These are phyloP conservation scores for Notiomystis cincta DNA, from an alignment of 2,113 vertebrate species.

Conservation along the genomic window DNA sequence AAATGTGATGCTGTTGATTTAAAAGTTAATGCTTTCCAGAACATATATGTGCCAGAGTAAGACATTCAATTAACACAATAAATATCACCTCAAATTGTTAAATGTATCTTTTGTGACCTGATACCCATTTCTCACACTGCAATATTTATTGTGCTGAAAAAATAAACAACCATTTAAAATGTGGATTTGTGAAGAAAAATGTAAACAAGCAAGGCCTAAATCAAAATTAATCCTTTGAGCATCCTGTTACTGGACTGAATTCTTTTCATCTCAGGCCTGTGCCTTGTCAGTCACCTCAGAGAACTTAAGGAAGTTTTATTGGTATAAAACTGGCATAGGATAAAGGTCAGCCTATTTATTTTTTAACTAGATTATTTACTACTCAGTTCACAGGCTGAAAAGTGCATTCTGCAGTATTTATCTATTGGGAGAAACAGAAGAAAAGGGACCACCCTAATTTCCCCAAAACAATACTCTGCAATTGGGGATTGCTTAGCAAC, in stretches of 20 bases:
- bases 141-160: not conserved
- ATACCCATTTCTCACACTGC: not conserved
- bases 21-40: not conserved
- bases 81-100: not conserved
- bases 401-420: not conserved
- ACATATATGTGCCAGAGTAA: not conserved
- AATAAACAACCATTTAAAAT: not conserved
- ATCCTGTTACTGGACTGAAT: not conserved
- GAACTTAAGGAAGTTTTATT: not conserved
- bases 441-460: not conserved
- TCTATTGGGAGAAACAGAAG: not conserved
- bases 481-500: not conserved
- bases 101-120: not conserved
- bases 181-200: not conserved
- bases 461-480: not conserved
- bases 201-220: not conserved
- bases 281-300: not conserved
- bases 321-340: not conserved
- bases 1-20: not conserved
- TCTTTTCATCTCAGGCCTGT: not conserved
- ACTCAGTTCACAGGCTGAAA: not conserved
- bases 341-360: not conserved
- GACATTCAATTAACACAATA: not conserved
- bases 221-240: not conserved
- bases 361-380: not conserved